phyloP scores from a whole-genome alignment of 2,888 invertebrate genomes.

The Hipparchia semele region DNA sequence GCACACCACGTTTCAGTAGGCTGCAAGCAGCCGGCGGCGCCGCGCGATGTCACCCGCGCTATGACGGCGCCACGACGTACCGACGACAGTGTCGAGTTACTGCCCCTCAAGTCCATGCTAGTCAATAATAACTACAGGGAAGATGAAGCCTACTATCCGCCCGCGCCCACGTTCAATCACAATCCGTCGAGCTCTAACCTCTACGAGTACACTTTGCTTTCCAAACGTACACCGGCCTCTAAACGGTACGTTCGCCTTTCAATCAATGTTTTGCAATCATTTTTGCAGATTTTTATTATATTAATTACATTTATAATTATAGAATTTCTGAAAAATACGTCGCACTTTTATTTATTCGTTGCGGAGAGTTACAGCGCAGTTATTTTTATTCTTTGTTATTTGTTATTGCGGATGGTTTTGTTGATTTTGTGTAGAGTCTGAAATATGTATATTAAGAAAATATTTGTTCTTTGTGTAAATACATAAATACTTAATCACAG shows the following conservation, averaged over 20 bases:
- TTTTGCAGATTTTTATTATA: slow-evolving; percentile 1
- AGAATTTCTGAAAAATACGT: no score
- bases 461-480: no score
- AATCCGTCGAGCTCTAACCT: slow-evolving; percentile 69
- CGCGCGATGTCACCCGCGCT: slow-evolving; percentile 64
- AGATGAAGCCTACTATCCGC: slow-evolving; percentile 73
- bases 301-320: neutral
- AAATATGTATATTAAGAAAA: no score
- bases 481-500: no score
- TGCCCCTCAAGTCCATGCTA: slow-evolving; percentile 74
- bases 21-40: slow-evolving; percentile 64
- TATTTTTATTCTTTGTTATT: neutral
- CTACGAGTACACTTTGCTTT: slow-evolving; percentile 73
- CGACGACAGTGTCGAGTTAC: slow-evolving; percentile 72
- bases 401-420: no score
- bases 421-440: no score
- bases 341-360: no score
- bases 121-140: slow-evolving; percentile 72
- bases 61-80: slow-evolving; percentile 67
- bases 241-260: slow-evolving; percentile 63
- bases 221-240: slow-evolving; percentile 78
- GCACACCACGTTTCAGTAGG: slow-evolving; percentile 16
- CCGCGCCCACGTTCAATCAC: slow-evolving; percentile 59
- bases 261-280: slow-evolving; percentile 34
- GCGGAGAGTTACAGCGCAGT: neutral